These are phyloP conservation scores for Arizona elegans DNA, from an alignment of 2,113 vertebrate species.

Conservation along the genomic window DNA sequence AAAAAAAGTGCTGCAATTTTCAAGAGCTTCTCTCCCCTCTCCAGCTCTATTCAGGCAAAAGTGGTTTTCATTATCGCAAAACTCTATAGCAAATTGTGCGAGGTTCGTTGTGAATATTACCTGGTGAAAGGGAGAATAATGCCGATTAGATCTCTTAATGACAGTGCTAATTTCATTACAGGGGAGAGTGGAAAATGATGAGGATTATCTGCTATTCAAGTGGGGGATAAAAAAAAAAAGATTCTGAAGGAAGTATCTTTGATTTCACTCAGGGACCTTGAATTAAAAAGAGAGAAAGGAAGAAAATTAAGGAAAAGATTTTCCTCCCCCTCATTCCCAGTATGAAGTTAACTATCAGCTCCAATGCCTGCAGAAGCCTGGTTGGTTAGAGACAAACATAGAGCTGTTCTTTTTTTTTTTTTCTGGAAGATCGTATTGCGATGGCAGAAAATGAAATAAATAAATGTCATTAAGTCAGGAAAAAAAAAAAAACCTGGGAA, in stretches of 20 bases:
- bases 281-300: conserved; percentile 35
- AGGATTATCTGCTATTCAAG: conserved; percentile 58
- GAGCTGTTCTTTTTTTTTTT: conserved; percentile 45
- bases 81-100: conserved; percentile 40
- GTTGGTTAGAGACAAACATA: conserved; percentile 56
- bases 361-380: conserved; percentile 59
- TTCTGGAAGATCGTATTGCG: conserved; percentile 36
- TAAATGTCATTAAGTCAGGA: not conserved
- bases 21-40: not conserved
- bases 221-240: conserved; percentile 14
- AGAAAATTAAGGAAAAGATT: conserved; percentile 45
- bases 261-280: conserved; percentile 42
- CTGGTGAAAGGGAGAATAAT: conserved; percentile 62
- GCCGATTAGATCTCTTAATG: conserved; percentile 63
- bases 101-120: conserved; percentile 57
- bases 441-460: conserved; percentile 20
- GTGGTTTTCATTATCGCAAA: conserved; percentile 21
- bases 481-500: not conserved
- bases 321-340: conserved; percentile 13
- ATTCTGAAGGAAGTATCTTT: conserved; percentile 16
- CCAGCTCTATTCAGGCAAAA: not conserved
- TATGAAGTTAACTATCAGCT: conserved; percentile 55
- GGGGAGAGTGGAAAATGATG: conserved; percentile 16
- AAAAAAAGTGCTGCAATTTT: not conserved
- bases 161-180: conserved; percentile 59